Conservation (phyloP, 2,888 invertebrate species). For the Drosophila kokeensis region DNA sequence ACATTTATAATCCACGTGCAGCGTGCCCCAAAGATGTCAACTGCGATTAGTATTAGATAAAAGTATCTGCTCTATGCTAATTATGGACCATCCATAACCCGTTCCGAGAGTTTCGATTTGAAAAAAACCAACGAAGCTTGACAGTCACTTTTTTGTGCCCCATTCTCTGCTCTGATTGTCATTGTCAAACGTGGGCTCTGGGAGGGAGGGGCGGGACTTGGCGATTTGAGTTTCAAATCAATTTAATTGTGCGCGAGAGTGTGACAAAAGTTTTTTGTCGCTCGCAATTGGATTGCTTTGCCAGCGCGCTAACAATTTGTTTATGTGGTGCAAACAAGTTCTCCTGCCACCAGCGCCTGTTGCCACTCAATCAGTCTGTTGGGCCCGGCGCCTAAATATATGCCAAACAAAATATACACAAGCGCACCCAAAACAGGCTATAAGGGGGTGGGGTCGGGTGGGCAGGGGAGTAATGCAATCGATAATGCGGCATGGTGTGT, state of each 20-base stretch:
- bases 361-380: conserved; percentile 9
- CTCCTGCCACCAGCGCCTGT: conserved; percentile 28
- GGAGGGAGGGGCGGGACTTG: background rate
- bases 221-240: conserved; percentile 55
- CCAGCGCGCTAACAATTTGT: conserved; percentile 53
- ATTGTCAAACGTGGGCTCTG: conserved; percentile 16
- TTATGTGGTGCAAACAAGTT: conserved; percentile 55
- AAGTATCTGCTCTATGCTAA: conserved; percentile 26
- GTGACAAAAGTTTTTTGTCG: conserved; percentile 54
- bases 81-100: conserved; percentile 11
- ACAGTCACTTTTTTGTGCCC: conserved; percentile 28
- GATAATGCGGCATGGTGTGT: conserved; percentile 46
- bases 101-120: conserved; percentile 6
- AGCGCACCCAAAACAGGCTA: background rate
- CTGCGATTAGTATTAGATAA: conserved; percentile 32
- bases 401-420: conserved; percentile 25
- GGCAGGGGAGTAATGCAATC: conserved; percentile 36
- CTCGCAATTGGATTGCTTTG: conserved; percentile 25
- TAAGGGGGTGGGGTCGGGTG: background rate
- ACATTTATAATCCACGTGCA: conserved; percentile 44
- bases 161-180: conserved; percentile 73
- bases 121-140: conserved; percentile 46
- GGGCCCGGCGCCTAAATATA: conserved; percentile 45
- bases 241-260: conserved; percentile 66
- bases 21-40: conserved; percentile 6